Evolutionary conservation across 2,113 vertebrate genomes (phyloP).

Genomic region (Myotis brandtii): DNA sequence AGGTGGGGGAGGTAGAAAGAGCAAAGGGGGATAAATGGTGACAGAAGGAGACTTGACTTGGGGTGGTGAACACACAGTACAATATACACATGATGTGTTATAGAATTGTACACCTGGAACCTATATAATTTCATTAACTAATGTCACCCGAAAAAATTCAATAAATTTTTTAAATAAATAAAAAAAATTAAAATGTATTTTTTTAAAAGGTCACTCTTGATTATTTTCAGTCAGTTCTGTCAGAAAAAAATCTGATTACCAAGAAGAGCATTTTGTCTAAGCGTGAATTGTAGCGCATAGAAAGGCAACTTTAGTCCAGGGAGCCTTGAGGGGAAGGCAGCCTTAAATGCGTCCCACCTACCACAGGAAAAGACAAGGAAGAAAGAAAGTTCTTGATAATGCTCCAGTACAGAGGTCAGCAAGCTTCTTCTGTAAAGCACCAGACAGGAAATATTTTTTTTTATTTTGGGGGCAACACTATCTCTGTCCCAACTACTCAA

Average conservation of each 20-base stretch:
- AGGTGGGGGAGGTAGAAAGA: not conserved
- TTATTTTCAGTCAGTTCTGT: constrained; percentile 49
- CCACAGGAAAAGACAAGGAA: not conserved
- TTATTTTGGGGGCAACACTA: not conserved
- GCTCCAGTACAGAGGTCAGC: not conserved
- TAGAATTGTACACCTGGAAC: not conserved
- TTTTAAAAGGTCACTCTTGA: constrained; percentile 60
- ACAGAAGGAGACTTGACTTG: not conserved
- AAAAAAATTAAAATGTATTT: not conserved
- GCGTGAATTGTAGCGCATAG: not conserved
- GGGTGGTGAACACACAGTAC: not conserved
- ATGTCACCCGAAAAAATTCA: not conserved
- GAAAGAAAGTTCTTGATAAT: not conserved
- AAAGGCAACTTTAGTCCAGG: not conserved
- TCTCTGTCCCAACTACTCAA: not conserved
- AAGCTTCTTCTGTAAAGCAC: not conserved
- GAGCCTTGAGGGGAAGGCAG: not conserved
- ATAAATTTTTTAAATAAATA: not conserved
- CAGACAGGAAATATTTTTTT: not conserved
- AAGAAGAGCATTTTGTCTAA: not conserved
- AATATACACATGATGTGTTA: not conserved
- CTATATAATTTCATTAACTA: not conserved
- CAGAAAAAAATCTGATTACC: constrained; percentile 41
- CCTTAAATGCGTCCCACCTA: not conserved
- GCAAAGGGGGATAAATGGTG: not conserved